Evolutionary conservation across 2,888 invertebrate species (phyloP), one percentile per base, ranked within the genome.

Genomic region (Melanargia galathea): DNA sequence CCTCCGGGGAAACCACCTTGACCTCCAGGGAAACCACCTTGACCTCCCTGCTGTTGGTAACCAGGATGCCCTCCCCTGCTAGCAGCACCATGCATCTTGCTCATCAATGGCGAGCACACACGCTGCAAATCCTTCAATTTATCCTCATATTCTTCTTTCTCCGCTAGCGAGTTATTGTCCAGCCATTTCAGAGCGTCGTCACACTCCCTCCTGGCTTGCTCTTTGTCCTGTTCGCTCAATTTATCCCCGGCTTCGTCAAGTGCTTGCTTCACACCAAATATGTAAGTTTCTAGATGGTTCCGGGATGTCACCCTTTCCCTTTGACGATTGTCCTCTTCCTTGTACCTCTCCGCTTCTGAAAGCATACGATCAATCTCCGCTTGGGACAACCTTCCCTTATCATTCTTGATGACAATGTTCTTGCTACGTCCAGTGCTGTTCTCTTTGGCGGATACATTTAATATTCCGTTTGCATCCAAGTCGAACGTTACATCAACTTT

Each of bases 301-400:
- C 46, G 92, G 83, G 94, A 93, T 0, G 92, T 78, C 11, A 96
- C 93, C 45, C 94, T 90, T 66, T 95, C 93, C 6, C 93, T 89
- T 70, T 95, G 95, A 63, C 92, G 92, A 55, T 94, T 94, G 75
- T 96, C 95, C 75, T 95, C 95, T 40, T 94, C 95, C 55, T 93
- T 93, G 81, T 95, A 96, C 52, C 88, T 91, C 74, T 96, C 96
- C 0, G 96, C 95, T 67, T 96, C 95, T 1, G 92, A 82, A 45
- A 96, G 82, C 96, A 96, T 96, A 67, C 94, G 92, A 65, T 97
- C 96, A 69, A 96, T 96, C 76, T 97, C 96, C 22, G 94, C 94
- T 77, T 96, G 95, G 8, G 95, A 95, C 55, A 97, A 86, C 5
- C 96, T 92, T 0, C 96, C 96, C 76, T 95, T 96, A 86, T 96